A percentile compares a stretch with the other conserved stretches of the same genome.
These are phyloP conservation scores for Coryphaenoides rupestris DNA, from an alignment of 2,113 vertebrate species.

Conservation along the genomic window DNA sequence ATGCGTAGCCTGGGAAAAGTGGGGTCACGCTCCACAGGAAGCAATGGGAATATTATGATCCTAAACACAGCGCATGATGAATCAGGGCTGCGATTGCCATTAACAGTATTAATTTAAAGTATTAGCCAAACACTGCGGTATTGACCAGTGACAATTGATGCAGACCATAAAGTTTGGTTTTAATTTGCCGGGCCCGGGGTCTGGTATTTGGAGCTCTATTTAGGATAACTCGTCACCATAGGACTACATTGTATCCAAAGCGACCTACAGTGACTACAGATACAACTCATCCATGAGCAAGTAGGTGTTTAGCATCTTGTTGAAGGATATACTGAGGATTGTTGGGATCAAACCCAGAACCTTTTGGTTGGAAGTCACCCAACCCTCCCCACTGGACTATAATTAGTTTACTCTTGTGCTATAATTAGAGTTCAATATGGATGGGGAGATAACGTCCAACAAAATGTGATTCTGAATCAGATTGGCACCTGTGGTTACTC, in stretches of 20 bases:
- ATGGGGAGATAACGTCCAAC: constrained; percentile 20
- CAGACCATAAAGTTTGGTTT: neutral
- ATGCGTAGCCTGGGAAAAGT: constrained; percentile 15
- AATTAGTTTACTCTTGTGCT: neutral
- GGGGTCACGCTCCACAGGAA: constrained; percentile 7
- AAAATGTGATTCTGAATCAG: constrained; percentile 19
- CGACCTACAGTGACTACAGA: too few relatives aligned
- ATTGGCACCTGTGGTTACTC: constrained; percentile 27
- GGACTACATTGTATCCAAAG: too few relatives aligned
- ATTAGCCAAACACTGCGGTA: too few relatives aligned
- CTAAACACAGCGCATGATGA: constrained; percentile 3
- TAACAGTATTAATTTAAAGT: neutral
- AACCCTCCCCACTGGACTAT: too few relatives aligned
- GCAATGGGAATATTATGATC: constrained; percentile 3
- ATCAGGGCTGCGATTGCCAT: neutral
- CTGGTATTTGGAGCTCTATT: neutral
- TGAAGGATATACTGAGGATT: too few relatives aligned
- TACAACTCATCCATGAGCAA: too few relatives aligned
- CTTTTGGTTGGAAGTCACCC: too few relatives aligned
- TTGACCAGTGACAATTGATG: neutral
- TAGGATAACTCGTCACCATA: neutral
- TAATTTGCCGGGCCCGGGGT: neutral
- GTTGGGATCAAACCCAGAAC: too few relatives aligned
- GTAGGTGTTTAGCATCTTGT: too few relatives aligned
- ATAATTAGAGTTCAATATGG: neutral